phyloP scores from a whole-genome alignment of 2,113 vertebrate genomes.

The Anser brachyrhynchus region DNA sequence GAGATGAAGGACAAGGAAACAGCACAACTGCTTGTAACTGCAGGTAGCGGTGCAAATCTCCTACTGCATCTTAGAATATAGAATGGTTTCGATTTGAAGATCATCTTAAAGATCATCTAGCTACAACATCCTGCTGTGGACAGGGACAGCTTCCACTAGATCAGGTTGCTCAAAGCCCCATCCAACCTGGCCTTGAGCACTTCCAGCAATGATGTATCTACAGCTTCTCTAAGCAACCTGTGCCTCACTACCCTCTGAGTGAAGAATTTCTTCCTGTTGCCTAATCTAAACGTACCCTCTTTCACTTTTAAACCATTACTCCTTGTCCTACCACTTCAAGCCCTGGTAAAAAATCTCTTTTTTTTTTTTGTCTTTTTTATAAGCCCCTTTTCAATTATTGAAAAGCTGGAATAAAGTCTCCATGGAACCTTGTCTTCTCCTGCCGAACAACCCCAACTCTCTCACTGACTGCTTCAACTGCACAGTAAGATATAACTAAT shows the following conservation, averaged over 20 bases:
- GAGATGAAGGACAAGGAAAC: not conserved
- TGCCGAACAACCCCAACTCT: not conserved
- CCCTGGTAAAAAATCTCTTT: not conserved
- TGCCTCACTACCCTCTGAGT: not conserved
- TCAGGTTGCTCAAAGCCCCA: not conserved
- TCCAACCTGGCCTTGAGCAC: not conserved
- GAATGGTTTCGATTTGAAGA: no score
- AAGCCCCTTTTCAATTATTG: not conserved
- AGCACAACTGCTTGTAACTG: not conserved
- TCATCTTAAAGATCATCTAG: no score
- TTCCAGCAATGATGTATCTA: not conserved
- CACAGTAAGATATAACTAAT: not conserved
- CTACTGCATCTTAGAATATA: not conserved
- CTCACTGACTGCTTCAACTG: not conserved
- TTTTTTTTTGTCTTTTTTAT: not conserved
- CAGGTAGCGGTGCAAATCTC: not conserved
- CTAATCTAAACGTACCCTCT: not conserved
- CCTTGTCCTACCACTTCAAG: not conserved
- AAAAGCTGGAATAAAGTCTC: not conserved
- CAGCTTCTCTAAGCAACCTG: not conserved
- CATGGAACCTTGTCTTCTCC: not conserved
- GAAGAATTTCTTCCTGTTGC: not conserved
- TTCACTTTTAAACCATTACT: not conserved
- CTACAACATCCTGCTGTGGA: not conserved
- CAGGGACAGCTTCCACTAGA: not conserved